These are phyloP conservation scores for Tenualosa thibaudeaui DNA, from an alignment of 2,797 vertebrate species.

Conservation along the genomic window DNA sequence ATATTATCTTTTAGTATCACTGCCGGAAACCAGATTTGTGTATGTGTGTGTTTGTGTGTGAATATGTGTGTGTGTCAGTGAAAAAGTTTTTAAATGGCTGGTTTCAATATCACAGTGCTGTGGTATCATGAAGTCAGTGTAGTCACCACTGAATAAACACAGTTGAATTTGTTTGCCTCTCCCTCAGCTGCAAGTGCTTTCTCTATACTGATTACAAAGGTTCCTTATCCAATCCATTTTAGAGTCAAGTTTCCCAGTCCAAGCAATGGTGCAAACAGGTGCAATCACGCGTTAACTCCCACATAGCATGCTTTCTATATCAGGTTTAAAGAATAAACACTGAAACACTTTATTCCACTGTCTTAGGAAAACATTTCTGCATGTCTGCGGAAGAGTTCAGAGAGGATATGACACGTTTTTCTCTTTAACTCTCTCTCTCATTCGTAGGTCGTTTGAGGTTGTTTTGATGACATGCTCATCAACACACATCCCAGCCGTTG, in stretches of 20 bases:
- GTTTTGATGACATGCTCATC: background rate
- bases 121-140: background rate
- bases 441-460: background rate
- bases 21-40: background rate
- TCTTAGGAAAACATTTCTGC: background rate
- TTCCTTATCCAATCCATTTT: background rate
- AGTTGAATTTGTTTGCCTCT: background rate
- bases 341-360: background rate
- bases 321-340: background rate
- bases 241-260: background rate
- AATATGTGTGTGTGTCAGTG: too few relatives aligned
- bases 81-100: background rate
- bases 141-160: background rate
- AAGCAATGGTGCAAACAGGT: slow-evolving; percentile 17
- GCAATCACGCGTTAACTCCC: background rate
- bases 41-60: background rate
- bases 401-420: background rate
- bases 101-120: background rate
- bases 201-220: background rate
- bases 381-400: background rate
- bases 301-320: background rate
- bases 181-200: background rate
- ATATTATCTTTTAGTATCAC: background rate
- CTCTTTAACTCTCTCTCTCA: background rate
- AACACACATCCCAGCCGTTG: background rate